Evolutionary conservation across 2,888 invertebrate species (phyloP).

Genomic region (Parascotia fuliginaria): DNA sequence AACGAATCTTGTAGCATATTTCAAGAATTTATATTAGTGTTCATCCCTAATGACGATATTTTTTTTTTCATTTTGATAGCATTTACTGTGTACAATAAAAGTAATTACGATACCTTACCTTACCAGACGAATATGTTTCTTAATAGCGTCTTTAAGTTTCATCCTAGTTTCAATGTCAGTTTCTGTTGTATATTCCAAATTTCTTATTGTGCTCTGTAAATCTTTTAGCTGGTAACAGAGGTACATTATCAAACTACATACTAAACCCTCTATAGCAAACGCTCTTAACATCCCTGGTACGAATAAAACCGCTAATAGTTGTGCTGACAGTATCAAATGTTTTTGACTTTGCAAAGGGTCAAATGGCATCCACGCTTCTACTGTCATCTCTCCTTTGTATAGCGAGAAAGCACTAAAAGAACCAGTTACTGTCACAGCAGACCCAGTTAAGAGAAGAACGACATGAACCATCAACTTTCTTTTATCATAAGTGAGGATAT

Average conservation of each 20-base stretch:
- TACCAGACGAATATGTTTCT: conserved; percentile 70
- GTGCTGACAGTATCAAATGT: conserved; percentile 53
- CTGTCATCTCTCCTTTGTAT: conserved; percentile 58
- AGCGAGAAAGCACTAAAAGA: conserved; percentile 54
- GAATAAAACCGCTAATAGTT: conserved; percentile 54
- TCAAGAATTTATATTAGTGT: too few species aligned
- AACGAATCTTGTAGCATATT: too few species aligned
- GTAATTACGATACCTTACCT: conserved; percentile 44
- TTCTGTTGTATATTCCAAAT: conserved; percentile 48
- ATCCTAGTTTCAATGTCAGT: conserved; percentile 46
- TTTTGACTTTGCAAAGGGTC: conserved; percentile 55
- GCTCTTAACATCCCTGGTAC: conserved; percentile 60
- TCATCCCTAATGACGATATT: too few species aligned
- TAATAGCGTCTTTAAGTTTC: conserved; percentile 59
- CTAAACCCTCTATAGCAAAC: conserved; percentile 68
- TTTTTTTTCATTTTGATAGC: too few species aligned
- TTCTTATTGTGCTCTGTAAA: conserved; percentile 55
- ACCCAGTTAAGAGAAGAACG: conserved; percentile 46
- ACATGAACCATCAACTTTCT: conserved; percentile 58
- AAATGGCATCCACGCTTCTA: conserved; percentile 75
- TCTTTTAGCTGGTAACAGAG: conserved; percentile 69
- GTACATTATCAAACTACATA: conserved; percentile 71
- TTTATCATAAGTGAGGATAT: conserved; percentile 52
- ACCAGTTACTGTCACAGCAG: conserved; percentile 43
- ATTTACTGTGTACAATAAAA: too few species aligned